Evolutionary conservation across 2,888 invertebrate species (phyloP), one percentile per base, ranked within the genome.

Genomic region (Metacarcinus magister): DNA sequence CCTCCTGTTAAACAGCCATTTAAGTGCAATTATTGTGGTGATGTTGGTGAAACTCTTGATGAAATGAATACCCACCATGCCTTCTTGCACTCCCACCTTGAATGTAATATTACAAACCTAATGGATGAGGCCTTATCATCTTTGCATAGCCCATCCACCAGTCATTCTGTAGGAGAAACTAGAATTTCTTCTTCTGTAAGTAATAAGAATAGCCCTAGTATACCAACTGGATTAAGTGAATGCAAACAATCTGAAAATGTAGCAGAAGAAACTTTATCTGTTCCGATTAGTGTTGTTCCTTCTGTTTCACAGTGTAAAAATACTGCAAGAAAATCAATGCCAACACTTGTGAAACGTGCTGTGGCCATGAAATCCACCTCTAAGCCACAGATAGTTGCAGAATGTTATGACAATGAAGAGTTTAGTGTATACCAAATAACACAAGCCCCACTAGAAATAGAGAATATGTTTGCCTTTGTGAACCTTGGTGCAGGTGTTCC

Each of bases 21-120:
- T 67, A 96, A 96, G 93, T 96, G 96, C 91, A 95, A 96, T 92
- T 96, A 96, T 32, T 96, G 96, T 95, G 96, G 96, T 92, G 96
- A 96, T 95, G 95, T 93, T 19, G 94, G 96, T 19, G 96, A 96
- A n/a, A 96, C 96, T 44, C 46, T 96, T 60, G 75, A 95, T 44
- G 96, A 96, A 75, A 96, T 96, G 95, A 39, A 95, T 19, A 94
- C 89, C 13, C 96, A 96, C 39, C 96, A 96, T 96, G 90, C 96
- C 39, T 96, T 96, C 75, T 39, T 96, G 19, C 96, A 96, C 89
- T 96, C 96, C 13, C 96, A 96, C 60, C 90, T 96, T 5, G 92
- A 95, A 32, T 82, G 91, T 28, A 96, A 92, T 46, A 89, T 96
- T 28, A 96, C 82, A 44, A 96, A 95, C 60, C 46, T 96, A 2